A percentile compares a stretch with the other conserved stretches of the same genome.
These are phyloP conservation scores for Oncorhynchus tshawytscha DNA, from an alignment of 2,113 vertebrate species.

Conservation along the genomic window DNA sequence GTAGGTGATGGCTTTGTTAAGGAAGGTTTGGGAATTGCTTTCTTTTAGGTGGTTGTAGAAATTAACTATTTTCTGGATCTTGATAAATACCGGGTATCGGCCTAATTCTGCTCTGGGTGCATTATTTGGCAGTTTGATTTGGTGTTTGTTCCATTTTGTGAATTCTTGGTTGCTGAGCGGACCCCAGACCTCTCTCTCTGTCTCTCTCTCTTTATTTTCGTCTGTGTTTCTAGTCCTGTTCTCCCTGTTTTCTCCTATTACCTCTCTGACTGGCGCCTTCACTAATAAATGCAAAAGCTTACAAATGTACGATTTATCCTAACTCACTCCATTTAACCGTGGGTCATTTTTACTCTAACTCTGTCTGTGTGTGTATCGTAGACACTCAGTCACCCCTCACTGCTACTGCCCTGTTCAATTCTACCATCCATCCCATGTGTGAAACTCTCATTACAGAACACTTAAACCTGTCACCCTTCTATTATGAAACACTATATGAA, in stretches of 20 bases:
- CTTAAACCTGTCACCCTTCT: slow-evolving; percentile 5
- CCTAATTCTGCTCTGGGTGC: too few species aligned
- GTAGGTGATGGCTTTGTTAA: too few species aligned
- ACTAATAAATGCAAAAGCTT: neutral
- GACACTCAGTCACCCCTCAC: neutral
- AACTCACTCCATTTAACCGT: neutral
- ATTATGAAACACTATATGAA: slow-evolving; percentile 19
- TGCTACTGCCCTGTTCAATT: neutral
- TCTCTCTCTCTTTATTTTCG: too few species aligned
- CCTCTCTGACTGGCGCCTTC: neutral
- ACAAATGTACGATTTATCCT: neutral
- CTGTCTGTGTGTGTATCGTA: neutral
- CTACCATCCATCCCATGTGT: slow-evolving; percentile 12
- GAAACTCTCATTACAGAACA: slow-evolving; percentile 28
- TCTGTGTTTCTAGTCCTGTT: neutral
- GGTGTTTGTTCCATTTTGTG: too few species aligned
- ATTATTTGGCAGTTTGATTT: too few species aligned
- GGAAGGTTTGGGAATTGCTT: too few species aligned
- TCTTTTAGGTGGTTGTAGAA: too few species aligned
- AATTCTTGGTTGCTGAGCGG: too few species aligned
- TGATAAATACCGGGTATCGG: too few species aligned
- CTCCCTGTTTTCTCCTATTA: neutral
- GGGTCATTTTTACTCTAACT: neutral
- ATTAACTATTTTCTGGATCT: too few species aligned
- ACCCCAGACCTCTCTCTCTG: too few species aligned